These are phyloP conservation scores for Bufotes viridis DNA, from an alignment of 2,797 vertebrate genomes.

Conservation along the genomic window DNA sequence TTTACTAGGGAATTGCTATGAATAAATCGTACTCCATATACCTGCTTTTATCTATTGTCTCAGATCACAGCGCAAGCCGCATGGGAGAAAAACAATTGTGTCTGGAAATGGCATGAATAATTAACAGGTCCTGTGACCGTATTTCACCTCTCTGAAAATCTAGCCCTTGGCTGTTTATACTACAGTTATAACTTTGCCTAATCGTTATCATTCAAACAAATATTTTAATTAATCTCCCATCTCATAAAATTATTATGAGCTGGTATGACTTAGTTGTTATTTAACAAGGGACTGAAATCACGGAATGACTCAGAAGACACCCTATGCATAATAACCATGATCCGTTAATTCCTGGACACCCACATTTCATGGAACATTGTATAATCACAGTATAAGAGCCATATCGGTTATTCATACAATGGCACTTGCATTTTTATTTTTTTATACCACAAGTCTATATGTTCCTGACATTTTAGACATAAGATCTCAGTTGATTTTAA, in stretches of 20 bases:
- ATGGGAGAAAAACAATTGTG: background rate
- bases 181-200: background rate
- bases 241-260: background rate
- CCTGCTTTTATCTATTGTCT: background rate
- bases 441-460: no score
- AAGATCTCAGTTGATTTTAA: no score
- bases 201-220: constrained; percentile 16
- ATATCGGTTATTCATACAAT: no score
- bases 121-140: background rate
- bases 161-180: background rate
- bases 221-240: constrained; percentile 22
- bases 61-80: background rate
- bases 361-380: background rate
- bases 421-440: no score
- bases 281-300: background rate
- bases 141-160: background rate
- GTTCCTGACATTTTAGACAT: no score
- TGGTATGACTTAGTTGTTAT: background rate
- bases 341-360: background rate
- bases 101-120: background rate
- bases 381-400: background rate
- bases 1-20: background rate
- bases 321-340: background rate
- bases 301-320: background rate
- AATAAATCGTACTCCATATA: background rate